Evolutionary conservation across 1,140 invertebrate genomes (phyloP).

Genomic region (Patella vulgata): DNA sequence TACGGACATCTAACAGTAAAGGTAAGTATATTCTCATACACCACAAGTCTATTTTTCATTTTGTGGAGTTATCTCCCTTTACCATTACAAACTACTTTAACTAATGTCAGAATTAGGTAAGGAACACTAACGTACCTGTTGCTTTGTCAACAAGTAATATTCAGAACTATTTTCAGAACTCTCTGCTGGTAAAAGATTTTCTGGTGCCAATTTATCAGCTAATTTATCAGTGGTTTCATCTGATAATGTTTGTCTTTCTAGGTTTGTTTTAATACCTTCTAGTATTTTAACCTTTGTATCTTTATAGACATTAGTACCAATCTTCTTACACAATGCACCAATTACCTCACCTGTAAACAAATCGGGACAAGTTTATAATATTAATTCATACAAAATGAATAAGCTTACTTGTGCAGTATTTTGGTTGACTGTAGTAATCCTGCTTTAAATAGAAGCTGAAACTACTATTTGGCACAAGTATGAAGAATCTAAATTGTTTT

Average conservation of each 20-base stretch:
- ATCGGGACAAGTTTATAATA: slow-evolving; percentile 6
- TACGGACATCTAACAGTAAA: too few species aligned
- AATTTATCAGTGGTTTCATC: slow-evolving; percentile 14
- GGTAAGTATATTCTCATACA: too few species aligned
- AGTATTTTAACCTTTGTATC: slow-evolving; percentile 60
- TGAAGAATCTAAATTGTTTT: too few species aligned
- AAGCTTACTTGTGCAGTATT: neutral
- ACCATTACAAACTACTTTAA: too few species aligned
- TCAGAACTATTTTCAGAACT: too few species aligned
- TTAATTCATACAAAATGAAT: neutral
- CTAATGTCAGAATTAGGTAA: too few species aligned
- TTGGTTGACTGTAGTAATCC: neutral
- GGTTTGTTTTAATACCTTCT: slow-evolving; percentile 63
- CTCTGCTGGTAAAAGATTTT: too few species aligned
- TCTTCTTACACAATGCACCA: slow-evolving; percentile 63
- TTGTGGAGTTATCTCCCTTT: too few species aligned
- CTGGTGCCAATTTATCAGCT: slow-evolving; percentile 1
- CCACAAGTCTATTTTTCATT: too few species aligned
- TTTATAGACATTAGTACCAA: slow-evolving; percentile 64
- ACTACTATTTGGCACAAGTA: neutral
- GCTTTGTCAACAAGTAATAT: too few species aligned
- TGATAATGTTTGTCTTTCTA: slow-evolving; percentile 61
- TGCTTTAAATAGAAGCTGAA: neutral
- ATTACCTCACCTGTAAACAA: slow-evolving; percentile 65
- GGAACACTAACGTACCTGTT: too few species aligned